Conservation (phyloP, 2,888 invertebrate species). For the Microctonus hyperodae region DNA sequence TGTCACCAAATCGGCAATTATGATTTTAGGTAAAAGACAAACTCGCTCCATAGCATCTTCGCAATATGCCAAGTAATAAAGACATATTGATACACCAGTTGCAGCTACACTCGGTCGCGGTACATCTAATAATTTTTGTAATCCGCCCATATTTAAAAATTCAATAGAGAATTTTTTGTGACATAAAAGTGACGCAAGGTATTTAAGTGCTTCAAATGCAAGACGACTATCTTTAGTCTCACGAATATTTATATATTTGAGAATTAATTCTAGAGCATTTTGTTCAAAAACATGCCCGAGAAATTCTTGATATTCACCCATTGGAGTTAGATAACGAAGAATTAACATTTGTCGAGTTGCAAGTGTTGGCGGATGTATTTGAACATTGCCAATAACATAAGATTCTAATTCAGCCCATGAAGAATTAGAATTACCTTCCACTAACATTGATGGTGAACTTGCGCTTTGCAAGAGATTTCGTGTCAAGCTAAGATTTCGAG, state of each 20-base stretch:
- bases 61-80: slow-evolving; percentile 96
- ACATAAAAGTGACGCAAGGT: slow-evolving; percentile 91
- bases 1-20: slow-evolving; percentile 80
- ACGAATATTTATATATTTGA: slow-evolving; percentile 88
- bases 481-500: too few relatives aligned
- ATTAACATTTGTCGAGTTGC: slow-evolving; percentile 93
- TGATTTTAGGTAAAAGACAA: slow-evolving; percentile 81
- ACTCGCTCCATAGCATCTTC: slow-evolving; percentile 98
- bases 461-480: slow-evolving; percentile 35
- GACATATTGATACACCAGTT: slow-evolving; percentile 93
- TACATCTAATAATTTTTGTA: slow-evolving; percentile 86
- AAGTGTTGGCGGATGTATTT: slow-evolving; percentile 87
- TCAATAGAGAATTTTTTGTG: slow-evolving; percentile 99
- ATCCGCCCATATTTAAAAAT: slow-evolving; percentile 87
- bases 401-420: slow-evolving; percentile 92
- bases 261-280: slow-evolving; percentile 87
- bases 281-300: slow-evolving; percentile 93
- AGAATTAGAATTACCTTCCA: slow-evolving; percentile 70
- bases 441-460: slow-evolving; percentile 38
- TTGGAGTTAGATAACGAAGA: slow-evolving; percentile 91
- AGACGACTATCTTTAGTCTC: slow-evolving; percentile 90
- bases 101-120: slow-evolving; percentile 94
- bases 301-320: slow-evolving; percentile 98
- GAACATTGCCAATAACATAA: slow-evolving; percentile 87
- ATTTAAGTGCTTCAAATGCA: slow-evolving; percentile 96